A percentile compares a stretch with the other conserved stretches of the same genome.
Evolutionary conservation across 2,113 vertebrate species (phyloP).

Genomic region (Brachyistius frenatus): DNA sequence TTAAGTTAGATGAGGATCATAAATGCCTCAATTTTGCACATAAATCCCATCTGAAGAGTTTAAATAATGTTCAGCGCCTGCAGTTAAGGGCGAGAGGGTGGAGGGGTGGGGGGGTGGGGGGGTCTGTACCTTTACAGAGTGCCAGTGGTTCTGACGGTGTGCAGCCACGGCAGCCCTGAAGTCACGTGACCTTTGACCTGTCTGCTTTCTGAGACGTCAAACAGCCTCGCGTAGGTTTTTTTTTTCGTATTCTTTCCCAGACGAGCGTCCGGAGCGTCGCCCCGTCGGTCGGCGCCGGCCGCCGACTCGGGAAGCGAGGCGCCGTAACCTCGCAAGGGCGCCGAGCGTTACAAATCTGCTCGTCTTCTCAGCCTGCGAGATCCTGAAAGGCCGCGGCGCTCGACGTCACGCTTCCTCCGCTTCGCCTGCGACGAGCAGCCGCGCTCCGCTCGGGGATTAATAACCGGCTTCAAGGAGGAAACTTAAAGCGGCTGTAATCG

Average conservation of each 20-base stretch:
- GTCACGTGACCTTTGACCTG: slow-evolving; percentile 55
- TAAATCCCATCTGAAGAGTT: neutral
- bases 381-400: slow-evolving; percentile 33
- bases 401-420: slow-evolving; percentile 35
- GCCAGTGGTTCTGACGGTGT: too few species aligned
- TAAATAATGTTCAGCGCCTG: neutral
- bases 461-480: slow-evolving; percentile 5
- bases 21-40: neutral
- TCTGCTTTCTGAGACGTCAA: slow-evolving; percentile 34
- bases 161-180: slow-evolving; percentile 25
- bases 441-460: neutral
- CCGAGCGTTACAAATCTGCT: slow-evolving; percentile 50
- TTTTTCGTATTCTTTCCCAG: neutral
- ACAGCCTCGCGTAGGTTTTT: slow-evolving; percentile 28
- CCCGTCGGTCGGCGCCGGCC: slow-evolving; percentile 3
- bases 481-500: slow-evolving; percentile 1
- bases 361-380: slow-evolving; percentile 45
- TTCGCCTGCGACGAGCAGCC: slow-evolving; percentile 36
- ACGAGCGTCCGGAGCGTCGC: neutral
- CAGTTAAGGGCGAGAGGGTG: neutral
- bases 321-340: slow-evolving; percentile 61
- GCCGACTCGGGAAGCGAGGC: slow-evolving; percentile 37
- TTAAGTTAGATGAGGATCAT: neutral
- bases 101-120: too few species aligned
- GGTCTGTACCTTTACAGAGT: too few species aligned